Percentiles rank a stretch among this genome's conserved stretches.
Conservation (phyloP, 1,140 invertebrate species). For the Watersipora subatra region DNA sequence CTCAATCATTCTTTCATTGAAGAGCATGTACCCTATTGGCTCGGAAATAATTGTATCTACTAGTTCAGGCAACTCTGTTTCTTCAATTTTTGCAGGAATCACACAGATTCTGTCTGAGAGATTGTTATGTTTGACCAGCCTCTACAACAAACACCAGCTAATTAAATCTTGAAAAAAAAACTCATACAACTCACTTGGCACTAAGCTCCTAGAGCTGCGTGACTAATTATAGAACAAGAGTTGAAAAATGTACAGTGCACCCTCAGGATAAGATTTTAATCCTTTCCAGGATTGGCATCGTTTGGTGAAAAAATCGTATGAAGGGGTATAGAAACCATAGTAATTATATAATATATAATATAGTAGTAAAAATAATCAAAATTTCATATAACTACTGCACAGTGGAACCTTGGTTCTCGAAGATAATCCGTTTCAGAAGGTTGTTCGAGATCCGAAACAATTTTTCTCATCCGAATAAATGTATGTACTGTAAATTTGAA, state of each 20-base stretch:
- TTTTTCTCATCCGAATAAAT: no score
- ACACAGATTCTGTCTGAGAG: constrained; percentile 55
- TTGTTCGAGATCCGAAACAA: no score
- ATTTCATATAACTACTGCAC: no score
- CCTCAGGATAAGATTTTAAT: no score
- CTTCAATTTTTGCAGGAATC: constrained; percentile 95
- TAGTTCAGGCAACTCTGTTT: constrained; percentile 82
- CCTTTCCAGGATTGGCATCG: no score
- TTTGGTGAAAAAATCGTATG: no score
- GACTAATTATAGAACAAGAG: background rate
- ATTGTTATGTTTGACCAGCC: constrained; percentile 77
- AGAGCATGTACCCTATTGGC: constrained; percentile 99
- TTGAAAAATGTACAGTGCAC: background rate
- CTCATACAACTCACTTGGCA: background rate
- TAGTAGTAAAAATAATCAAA: no score
- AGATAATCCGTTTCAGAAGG: no score
- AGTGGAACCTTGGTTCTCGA: no score
- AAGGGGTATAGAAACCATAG: background rate
- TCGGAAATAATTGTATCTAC: constrained; percentile 97
- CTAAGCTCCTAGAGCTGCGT: background rate
- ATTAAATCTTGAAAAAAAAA: constrained; percentile 9
- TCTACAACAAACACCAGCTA: no score
- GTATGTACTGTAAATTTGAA: no score
- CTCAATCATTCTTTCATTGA: constrained; percentile 98
- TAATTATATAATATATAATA: no score